Percentiles rank a stretch among this genome's conserved stretches.
Conservation (phyloP, 2,113 vertebrate species). For the Casuarius casuarius region DNA sequence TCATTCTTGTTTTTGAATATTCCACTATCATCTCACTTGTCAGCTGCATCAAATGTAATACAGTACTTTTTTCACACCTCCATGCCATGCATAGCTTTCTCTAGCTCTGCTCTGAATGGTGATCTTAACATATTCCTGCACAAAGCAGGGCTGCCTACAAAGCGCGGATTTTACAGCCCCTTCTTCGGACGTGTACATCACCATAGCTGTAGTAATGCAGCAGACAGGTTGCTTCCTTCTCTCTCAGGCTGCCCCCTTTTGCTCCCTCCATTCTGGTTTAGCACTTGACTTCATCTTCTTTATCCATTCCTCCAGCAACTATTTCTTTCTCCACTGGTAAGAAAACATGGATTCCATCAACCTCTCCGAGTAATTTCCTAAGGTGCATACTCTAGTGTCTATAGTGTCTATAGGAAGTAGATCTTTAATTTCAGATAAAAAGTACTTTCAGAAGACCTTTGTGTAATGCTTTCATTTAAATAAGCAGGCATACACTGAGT, state of each 20-base stretch:
- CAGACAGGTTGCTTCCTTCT: neutral
- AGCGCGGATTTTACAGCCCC: neutral
- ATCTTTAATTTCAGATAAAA: neutral
- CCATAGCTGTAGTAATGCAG: neutral
- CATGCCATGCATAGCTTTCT: neutral
- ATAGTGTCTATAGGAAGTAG: neutral
- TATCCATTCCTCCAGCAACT: neutral
- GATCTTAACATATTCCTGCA: neutral
- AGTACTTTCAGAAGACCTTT: neutral
- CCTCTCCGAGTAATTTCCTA: neutral
- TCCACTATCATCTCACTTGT: neutral
- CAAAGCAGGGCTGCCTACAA: neutral
- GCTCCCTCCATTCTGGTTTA: neutral
- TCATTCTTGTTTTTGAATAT: neutral
- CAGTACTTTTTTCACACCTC: neutral
- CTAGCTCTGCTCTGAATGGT: neutral
- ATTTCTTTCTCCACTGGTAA: neutral
- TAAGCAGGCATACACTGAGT: neutral
- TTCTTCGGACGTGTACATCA: neutral
- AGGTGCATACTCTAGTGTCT: neutral
- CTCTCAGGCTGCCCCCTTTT: neutral
- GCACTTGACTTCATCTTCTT: neutral
- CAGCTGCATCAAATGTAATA: neutral
- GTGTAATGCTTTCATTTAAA: neutral
- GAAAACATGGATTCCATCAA: neutral